Evolutionary conservation across 2,797 vertebrate species (phyloP).

Genomic region (Spondyliosoma cantharus): DNA sequence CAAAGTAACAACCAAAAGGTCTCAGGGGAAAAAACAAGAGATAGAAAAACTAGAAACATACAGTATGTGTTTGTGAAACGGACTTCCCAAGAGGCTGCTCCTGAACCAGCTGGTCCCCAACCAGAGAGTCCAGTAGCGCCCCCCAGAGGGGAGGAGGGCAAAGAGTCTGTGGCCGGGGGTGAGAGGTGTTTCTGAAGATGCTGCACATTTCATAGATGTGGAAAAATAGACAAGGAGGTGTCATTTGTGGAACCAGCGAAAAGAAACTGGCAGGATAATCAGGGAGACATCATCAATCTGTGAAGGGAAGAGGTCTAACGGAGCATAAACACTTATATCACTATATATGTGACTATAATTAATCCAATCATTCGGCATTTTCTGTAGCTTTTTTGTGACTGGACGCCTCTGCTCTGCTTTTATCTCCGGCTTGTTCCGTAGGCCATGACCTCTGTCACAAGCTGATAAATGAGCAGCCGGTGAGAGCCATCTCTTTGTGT

Average conservation of each 20-base stretch:
- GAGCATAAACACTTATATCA: neutral
- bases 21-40: too few species aligned
- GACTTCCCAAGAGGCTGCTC: too few species aligned
- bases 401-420: slow-evolving; percentile 11
- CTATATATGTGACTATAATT: neutral
- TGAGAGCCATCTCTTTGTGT: slow-evolving; percentile 56
- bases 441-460: slow-evolving; percentile 66
- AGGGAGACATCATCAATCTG: neutral
- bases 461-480: slow-evolving; percentile 71
- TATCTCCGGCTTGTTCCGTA: slow-evolving; percentile 35
- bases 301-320: slow-evolving; percentile 9
- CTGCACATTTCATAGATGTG: neutral
- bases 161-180: neutral
- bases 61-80: too few species aligned
- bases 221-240: neutral
- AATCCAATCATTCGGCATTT: neutral
- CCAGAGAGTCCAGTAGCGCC: neutral
- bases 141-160: neutral
- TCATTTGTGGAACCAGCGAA: neutral
- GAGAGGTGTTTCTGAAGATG: neutral
- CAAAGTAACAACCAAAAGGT: too few species aligned
- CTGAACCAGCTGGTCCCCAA: neutral
- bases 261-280: neutral
- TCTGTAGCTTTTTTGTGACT: neutral
- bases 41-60: too few species aligned